Conservation (phyloP, 2,113 vertebrate species). For the Suricata suricatta region DNA sequence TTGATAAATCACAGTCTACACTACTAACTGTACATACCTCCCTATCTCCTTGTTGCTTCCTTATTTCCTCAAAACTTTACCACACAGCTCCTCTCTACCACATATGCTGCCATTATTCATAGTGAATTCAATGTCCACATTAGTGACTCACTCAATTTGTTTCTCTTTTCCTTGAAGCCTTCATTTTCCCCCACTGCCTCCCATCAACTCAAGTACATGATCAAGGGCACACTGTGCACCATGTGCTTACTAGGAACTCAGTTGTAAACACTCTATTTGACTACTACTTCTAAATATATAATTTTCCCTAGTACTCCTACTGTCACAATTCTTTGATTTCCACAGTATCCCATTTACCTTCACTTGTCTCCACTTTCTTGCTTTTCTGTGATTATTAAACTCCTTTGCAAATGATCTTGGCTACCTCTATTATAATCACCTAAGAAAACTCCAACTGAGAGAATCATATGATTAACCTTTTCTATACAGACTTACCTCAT, state of each 20-base stretch:
- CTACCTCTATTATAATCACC: not conserved
- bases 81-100: slow-evolving; percentile 8
- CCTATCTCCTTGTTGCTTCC: slow-evolving; percentile 36
- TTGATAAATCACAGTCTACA: slow-evolving; percentile 42
- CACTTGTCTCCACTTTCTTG: not conserved
- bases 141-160: not conserved
- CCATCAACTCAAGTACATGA: not conserved
- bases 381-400: not conserved
- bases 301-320: not conserved
- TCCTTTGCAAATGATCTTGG: not conserved
- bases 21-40: not conserved
- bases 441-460: slow-evolving; percentile 13
- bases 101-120: slow-evolving; percentile 35
- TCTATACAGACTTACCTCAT: not conserved
- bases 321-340: not conserved
- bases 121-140: not conserved
- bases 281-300: not conserved
- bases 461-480: not conserved
- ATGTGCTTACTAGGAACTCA: not conserved
- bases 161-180: slow-evolving; percentile 22
- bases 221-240: not conserved
- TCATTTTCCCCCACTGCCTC: not conserved
- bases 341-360: not conserved
- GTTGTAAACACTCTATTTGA: not conserved
- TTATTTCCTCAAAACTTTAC: slow-evolving; percentile 41